Conservation (phyloP, 2,113 vertebrate genomes). For the Atherinomorus stipes region DNA sequence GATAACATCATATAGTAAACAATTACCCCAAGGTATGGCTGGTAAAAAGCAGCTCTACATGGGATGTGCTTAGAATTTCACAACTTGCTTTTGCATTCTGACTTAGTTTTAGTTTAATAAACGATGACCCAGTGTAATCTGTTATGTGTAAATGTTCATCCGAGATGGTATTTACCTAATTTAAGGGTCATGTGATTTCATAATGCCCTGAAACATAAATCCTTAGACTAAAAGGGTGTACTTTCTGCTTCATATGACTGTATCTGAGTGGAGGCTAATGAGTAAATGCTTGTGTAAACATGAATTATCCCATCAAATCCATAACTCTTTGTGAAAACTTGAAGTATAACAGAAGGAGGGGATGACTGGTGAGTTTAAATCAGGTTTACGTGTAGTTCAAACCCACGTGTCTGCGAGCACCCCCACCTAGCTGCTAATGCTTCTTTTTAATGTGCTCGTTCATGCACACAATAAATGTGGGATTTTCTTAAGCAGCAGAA, state of each 20-base stretch:
- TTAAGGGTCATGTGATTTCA: too few relatives aligned
- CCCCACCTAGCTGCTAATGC: constrained; percentile 30
- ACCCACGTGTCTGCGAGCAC: constrained; percentile 2
- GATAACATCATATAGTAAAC: too few relatives aligned
- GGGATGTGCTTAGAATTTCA: background rate
- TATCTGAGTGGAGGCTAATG: too few relatives aligned
- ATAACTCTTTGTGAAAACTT: constrained; percentile 2
- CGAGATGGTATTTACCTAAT: too few relatives aligned
- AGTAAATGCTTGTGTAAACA: constrained; percentile 38
- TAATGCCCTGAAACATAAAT: too few relatives aligned
- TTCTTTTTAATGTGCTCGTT: constrained; percentile 23
- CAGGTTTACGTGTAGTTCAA: background rate
- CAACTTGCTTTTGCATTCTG: background rate
- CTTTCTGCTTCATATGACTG: too few relatives aligned
- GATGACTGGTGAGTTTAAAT: background rate
- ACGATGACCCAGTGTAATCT: too few relatives aligned
- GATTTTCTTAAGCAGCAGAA: constrained; percentile 32
- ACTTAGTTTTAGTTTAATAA: background rate
- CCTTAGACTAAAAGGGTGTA: too few relatives aligned
- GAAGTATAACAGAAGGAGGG: background rate
- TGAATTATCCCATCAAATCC: constrained; percentile 29
- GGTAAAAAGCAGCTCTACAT: background rate
- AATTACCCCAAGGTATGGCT: too few relatives aligned
- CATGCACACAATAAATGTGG: constrained; percentile 37
- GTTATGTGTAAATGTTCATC: too few relatives aligned